A percentile compares a stretch with the other conserved stretches of the same genome.
phyloP scores from a whole-genome alignment of 2,113 vertebrate genomes.

The Plestiodon gilberti region DNA sequence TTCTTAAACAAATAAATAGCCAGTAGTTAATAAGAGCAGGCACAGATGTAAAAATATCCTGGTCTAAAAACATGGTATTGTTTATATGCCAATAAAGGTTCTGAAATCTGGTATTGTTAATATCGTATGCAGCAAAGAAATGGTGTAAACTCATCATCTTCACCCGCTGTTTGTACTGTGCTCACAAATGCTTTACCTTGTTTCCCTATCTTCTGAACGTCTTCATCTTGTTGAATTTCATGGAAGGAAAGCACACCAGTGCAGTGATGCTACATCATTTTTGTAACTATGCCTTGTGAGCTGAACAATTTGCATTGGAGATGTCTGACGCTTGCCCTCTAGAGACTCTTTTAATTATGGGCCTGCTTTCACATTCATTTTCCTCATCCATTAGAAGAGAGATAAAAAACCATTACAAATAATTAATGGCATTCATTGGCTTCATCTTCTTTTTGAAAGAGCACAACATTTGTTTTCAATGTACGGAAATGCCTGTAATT shows the following conservation, averaged over 20 bases:
- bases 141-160: not conserved
- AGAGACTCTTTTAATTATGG: slow-evolving; percentile 48
- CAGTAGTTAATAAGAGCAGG: not conserved
- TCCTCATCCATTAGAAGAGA: slow-evolving; percentile 47
- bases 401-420: slow-evolving; percentile 50
- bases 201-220: not conserved
- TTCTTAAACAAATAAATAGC: too few relatives aligned
- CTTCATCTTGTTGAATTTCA: slow-evolving; percentile 17
- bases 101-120: not conserved
- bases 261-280: not conserved
- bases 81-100: too few relatives aligned
- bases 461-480: slow-evolving; percentile 54
- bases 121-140: not conserved
- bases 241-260: not conserved
- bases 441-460: slow-evolving; percentile 7
- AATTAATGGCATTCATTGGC: slow-evolving; percentile 46
- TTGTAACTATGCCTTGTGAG: slow-evolving; percentile 1
- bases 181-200: not conserved
- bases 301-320: not conserved
- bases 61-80: not conserved
- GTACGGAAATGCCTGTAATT: slow-evolving; percentile 52
- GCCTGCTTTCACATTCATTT: slow-evolving; percentile 54
- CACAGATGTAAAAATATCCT: not conserved
- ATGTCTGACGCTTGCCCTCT: not conserved
- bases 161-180: accelerated